These are phyloP conservation scores for Sorex maritimensis DNA, from an alignment of 2,797 vertebrate species.

Conservation along the genomic window DNA sequence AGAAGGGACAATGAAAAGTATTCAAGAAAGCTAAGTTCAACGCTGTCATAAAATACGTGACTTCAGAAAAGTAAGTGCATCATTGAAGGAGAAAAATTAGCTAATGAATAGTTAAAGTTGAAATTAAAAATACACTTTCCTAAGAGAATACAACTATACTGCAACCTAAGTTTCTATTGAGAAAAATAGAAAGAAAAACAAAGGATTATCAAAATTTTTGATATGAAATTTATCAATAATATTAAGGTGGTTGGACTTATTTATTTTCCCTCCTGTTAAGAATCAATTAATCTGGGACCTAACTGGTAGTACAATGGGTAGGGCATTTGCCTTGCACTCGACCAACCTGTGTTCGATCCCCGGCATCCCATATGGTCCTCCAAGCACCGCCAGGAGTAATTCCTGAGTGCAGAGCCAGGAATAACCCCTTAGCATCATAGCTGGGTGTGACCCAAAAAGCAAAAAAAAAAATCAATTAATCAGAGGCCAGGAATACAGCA, in stretches of 20 bases:
- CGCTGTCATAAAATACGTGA: constrained; percentile 36
- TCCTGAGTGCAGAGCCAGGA: no score
- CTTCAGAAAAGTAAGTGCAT: constrained; percentile 41
- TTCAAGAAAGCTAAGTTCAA: constrained; percentile 3
- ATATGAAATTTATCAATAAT: constrained; percentile 42
- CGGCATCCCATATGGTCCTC: no score
- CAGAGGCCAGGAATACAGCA: no score
- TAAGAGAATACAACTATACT: constrained; percentile 14
- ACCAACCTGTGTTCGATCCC: no score
- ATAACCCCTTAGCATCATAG: no score
- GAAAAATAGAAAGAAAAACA: constrained; percentile 27
- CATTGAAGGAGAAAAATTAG: constrained; percentile 47
- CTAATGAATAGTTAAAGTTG: constrained; percentile 32
- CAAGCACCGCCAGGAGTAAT: no score
- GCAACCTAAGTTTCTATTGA: constrained; percentile 39
- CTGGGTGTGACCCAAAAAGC: no score
- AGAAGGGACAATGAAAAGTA: constrained; percentile 33
- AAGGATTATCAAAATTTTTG: background rate
- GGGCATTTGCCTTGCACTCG: no score
- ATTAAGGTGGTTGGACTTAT: constrained; percentile 36
- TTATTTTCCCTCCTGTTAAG: constrained; percentile 49
- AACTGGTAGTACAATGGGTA: no score
- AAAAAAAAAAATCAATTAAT: no score
- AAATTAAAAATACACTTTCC: constrained; percentile 52
- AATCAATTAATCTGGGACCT: no score